Evolutionary conservation across 2,888 invertebrate genomes (phyloP), one percentile per base, ranked within the genome.

Genomic region (Brachyptera putata): DNA sequence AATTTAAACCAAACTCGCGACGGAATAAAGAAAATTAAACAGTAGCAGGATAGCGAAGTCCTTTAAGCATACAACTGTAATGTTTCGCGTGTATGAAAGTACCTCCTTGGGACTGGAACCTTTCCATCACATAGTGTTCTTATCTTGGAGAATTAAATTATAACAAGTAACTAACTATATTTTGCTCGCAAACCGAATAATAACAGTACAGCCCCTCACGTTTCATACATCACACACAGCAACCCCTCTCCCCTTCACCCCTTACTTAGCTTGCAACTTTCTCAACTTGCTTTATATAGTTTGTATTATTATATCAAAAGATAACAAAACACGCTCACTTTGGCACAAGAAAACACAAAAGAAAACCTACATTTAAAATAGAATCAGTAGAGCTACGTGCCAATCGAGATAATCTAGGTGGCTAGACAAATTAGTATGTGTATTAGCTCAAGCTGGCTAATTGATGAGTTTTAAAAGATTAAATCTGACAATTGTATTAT

Each of bases 111-210:
- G 53, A 53, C 18, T 18, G 1, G 18, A 18, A 22, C 53, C 50
- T 53, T 53, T 53, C 53, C 53, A 53, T 53, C 53, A 53, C 53
- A 16, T n/a, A n/a, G n/a, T 1, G 22, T 18, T 53, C 53, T 53
- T 53, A 53, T 53, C 53, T n/a, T 53, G 2, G 34, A 16, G 50
- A 53, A 53, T 53, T 53, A 53, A 53, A 36, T 53, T 53, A 53
- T 34, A 53, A 36, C 53, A 30, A 36, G 46, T 46, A n/a, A n/a
- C n/a, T 30, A 41, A 30, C 16, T 50, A 25, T 50, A 50, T 50
- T 30, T 50, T 50, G 30, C 26, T 16, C 14, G 26, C n/a, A 26
- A 30, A 50, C 49, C 30, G 49, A 26, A 50, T 50, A 50, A 50
- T 50, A n/a, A n/a, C n/a, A n/a, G n/a, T n/a, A n/a, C n/a, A 50